Evolutionary conservation across 2,113 vertebrate species (phyloP).

Genomic region (Laticauda colubrina): DNA sequence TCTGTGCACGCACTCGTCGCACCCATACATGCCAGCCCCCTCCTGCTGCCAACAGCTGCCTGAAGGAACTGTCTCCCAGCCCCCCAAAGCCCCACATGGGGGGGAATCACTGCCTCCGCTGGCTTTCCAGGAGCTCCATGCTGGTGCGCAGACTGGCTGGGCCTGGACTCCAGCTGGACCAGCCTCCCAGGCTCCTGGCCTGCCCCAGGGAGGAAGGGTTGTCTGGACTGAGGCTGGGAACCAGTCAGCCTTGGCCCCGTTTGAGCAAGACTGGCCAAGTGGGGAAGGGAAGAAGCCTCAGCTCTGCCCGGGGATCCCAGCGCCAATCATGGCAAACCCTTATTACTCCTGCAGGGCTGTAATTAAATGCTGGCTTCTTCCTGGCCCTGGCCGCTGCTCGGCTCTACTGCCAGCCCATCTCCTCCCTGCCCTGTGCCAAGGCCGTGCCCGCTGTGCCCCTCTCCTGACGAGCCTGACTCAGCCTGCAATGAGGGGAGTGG

Average conservation of each 20-base stretch:
- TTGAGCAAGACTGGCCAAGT: background rate
- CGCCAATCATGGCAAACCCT: slow-evolving; percentile 52
- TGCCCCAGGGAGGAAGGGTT: background rate
- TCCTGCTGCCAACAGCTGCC: background rate
- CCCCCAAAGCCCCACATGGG: background rate
- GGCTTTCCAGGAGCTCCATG: background rate
- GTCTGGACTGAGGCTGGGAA: background rate
- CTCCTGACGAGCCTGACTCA: background rate
- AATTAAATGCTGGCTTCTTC: slow-evolving; percentile 61
- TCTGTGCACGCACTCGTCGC: background rate
- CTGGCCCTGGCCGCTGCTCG: slow-evolving; percentile 49
- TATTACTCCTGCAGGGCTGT: slow-evolving; percentile 53
- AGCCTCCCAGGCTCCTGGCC: background rate
- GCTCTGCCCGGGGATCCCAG: background rate
- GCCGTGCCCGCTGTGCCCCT: background rate
- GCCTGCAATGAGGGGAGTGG: background rate
- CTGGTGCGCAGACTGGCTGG: background rate
- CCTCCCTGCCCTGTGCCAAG: background rate
- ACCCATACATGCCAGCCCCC: background rate
- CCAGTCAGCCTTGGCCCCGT: background rate
- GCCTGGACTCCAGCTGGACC: background rate
- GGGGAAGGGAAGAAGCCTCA: background rate
- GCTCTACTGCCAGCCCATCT: background rate
- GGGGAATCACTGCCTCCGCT: background rate
- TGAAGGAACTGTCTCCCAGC: background rate